phyloP scores from a whole-genome alignment of 2,113 vertebrate genomes.

The Micronycteris hirsuta region DNA sequence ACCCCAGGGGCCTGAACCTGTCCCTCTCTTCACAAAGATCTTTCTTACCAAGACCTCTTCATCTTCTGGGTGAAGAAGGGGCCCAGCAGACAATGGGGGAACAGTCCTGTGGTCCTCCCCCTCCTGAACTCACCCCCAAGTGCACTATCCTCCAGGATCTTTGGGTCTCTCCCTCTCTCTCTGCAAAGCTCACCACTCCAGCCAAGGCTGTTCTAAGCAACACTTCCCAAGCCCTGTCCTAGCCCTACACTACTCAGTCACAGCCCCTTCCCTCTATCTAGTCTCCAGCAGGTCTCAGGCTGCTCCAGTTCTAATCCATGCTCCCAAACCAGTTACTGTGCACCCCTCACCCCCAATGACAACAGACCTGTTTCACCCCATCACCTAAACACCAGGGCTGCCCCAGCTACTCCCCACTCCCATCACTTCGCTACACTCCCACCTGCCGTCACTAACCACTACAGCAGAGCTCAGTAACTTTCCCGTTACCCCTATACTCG shows the following conservation, averaged over 20 bases:
- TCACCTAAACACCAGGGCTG: background rate
- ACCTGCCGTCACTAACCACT: slow-evolving; percentile 63
- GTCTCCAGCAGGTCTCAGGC: background rate
- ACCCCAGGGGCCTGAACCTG: background rate
- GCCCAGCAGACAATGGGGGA: slow-evolving; percentile 42
- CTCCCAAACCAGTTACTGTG: background rate
- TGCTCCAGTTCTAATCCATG: background rate
- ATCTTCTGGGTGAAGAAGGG: background rate
- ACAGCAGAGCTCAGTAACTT: slow-evolving; percentile 60
- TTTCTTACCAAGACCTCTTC: background rate
- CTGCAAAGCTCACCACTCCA: background rate
- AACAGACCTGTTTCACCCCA: background rate
- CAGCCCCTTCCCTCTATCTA: background rate
- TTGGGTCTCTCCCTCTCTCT: background rate
- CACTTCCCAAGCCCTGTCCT: background rate
- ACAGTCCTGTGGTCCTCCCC: background rate
- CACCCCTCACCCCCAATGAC: background rate
- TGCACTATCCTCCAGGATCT: background rate
- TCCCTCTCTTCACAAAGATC: background rate
- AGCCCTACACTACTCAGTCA: background rate
- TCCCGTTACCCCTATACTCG: slow-evolving; percentile 57
- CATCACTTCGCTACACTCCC: background rate
- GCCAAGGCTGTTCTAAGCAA: background rate
- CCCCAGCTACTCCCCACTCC: background rate
- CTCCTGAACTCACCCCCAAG: background rate